Conservation (phyloP, 2,113 vertebrate species). For the Eulemur macaco region DNA sequence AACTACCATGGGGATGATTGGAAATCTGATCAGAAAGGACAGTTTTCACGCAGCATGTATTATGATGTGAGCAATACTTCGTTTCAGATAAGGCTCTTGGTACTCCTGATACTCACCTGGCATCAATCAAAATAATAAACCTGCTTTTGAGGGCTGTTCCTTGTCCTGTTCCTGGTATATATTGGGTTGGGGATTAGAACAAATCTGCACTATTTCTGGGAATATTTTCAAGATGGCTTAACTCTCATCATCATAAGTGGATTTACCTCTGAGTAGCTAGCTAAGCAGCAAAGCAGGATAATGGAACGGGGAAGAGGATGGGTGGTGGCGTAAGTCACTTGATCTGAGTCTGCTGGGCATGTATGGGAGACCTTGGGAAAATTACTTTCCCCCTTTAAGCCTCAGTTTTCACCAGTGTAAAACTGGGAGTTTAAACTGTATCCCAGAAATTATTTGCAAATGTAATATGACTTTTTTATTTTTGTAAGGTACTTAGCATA, state of each 20-base stretch:
- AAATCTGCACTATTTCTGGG: conserved; percentile 41
- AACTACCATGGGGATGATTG: not conserved
- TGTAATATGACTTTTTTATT: not conserved
- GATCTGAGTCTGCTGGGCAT: not conserved
- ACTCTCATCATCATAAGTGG: conserved; percentile 39
- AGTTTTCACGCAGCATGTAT: not conserved
- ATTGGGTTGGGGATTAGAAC: conserved; percentile 45
- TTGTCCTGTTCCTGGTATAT: not conserved
- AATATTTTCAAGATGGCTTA: conserved; percentile 29
- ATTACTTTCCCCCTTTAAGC: not conserved
- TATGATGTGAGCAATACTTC: not conserved
- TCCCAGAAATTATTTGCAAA: not conserved
- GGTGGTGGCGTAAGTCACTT: not conserved
- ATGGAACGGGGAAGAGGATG: not conserved
- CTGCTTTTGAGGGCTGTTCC: not conserved
- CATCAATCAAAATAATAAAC: conserved; percentile 13
- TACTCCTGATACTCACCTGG: not conserved
- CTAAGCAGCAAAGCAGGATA: not conserved
- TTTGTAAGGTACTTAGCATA: not conserved
- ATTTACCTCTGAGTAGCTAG: not conserved
- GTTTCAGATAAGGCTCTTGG: not conserved
- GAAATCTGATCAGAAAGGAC: not conserved
- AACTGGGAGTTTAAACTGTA: not conserved
- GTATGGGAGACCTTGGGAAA: not conserved
- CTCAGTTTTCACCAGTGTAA: not conserved